These are phyloP conservation scores for Tursiops truncatus DNA, from an alignment of 2,113 vertebrate genomes.

Conservation along the genomic window DNA sequence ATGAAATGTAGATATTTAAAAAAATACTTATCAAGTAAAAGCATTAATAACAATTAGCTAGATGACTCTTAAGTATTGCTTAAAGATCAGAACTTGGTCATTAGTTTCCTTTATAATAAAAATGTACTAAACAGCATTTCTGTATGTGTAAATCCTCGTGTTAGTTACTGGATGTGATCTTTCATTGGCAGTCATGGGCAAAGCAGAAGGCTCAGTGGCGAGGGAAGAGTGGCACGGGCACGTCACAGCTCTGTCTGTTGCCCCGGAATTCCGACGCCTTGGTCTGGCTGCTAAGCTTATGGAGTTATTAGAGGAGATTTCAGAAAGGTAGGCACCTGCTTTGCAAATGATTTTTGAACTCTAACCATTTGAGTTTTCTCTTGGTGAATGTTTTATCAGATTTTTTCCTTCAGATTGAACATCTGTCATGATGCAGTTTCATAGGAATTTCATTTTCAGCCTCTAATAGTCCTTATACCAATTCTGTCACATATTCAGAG, in stretches of 20 bases:
- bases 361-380: neutral
- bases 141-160: neutral
- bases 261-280: slow-evolving; percentile 94
- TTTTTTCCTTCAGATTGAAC: neutral
- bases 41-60: neutral
- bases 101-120: neutral
- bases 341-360: neutral
- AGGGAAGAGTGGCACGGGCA: slow-evolving; percentile 98
- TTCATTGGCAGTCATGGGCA: slow-evolving; percentile 92
- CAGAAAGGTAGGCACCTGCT: slow-evolving; percentile 89
- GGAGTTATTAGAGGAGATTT: slow-evolving; percentile 98
- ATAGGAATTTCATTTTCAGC: slow-evolving; percentile 27
- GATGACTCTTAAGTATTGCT: neutral
- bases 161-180: neutral
- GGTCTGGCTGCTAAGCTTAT: slow-evolving; percentile 96
- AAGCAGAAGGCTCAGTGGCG: slow-evolving; percentile 96
- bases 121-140: neutral
- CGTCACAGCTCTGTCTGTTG: slow-evolving; percentile 95
- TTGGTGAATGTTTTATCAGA: neutral
- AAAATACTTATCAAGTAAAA: neutral
- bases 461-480: neutral
- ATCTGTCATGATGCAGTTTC: neutral
- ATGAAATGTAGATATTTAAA: neutral
- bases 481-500: neutral
- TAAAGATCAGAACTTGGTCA: neutral